Conservation (phyloP, 2,113 vertebrate species). For the Ginglymostoma cirratum region DNA sequence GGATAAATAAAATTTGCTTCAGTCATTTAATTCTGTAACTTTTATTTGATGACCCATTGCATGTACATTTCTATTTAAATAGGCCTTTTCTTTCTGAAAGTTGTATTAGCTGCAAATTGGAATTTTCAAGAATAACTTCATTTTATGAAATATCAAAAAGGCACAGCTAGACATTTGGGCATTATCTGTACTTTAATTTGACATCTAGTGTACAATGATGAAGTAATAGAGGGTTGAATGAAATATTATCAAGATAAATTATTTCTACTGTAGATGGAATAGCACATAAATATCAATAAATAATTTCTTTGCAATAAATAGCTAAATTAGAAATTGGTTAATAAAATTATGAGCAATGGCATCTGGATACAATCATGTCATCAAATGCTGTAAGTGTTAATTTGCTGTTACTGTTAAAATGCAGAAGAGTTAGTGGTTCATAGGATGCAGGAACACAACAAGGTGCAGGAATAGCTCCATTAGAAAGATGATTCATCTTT, state of each 20-base stretch:
- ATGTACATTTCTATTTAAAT: not conserved
- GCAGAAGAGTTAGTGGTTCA: slow-evolving; percentile 24
- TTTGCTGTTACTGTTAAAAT: slow-evolving; percentile 33
- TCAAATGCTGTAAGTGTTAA: slow-evolving; percentile 34
- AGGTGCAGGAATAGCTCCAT: slow-evolving; percentile 29
- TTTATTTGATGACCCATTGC: not conserved
- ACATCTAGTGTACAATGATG: not conserved
- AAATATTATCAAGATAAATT: not conserved
- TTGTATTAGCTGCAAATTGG: not conserved
- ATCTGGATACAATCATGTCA: slow-evolving; percentile 34
- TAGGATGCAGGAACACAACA: slow-evolving; percentile 33
- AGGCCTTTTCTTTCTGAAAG: not conserved
- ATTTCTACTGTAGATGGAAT: not conserved
- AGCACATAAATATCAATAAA: slow-evolving; percentile 33
- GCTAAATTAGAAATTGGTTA: not conserved
- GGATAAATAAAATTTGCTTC: not conserved
- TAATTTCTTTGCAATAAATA: slow-evolving; percentile 34
- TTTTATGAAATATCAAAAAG: not conserved
- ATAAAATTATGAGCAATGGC: slow-evolving; percentile 32
- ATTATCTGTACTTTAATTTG: not conserved
- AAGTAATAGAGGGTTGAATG: not conserved
- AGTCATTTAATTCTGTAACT: not conserved
- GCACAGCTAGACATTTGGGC: not conserved
- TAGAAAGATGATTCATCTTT: slow-evolving; percentile 28
- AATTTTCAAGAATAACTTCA: not conserved